Evolutionary conservation across 1,140 invertebrate species (phyloP), one percentile per base, ranked within the genome.

Genomic region (Sweltsa coloradensis): DNA sequence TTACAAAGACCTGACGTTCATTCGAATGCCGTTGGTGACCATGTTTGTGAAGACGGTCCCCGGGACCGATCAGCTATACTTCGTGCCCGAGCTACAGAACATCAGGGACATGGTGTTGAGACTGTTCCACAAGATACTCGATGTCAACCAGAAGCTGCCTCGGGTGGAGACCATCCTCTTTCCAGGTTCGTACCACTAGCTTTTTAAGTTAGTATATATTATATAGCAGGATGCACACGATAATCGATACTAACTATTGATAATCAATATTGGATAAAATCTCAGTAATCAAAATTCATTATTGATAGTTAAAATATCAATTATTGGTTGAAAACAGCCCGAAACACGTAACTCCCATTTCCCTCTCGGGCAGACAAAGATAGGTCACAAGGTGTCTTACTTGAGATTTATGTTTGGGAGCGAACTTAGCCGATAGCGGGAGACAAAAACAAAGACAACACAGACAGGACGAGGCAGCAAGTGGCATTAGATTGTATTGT

Each of bases 131-230:
- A 63, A 70, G 50, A 83, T 90, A 36, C 67, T 89, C 34, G 60
- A 70, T 3, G 78, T 84, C 1, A 79, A 78, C 41, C 59, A 70
- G 27, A 61, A 73, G 14, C 68, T 90, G 54, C 80, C 80, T 2
- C 72, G 76, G 46, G 73, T 93, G 1, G 85, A 93, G 55, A 76
- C 69, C 37, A 70, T 88, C n/a, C 70, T 90, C 60, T 87, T 88
- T 59, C 78, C 83, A 42, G 78, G 83, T 74, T 62, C 45, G 52
- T 36, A 4, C 3, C 11, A 13, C 25, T 16, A 6, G 36, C 7
- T 19, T 27, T 11, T 6, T 19, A 24, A 16, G 14, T 23, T 48
- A 6, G n/a, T 16, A 5, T 23, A 5, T 13, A n/a, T 7, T 6
- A n/a, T n/a, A n/a, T n/a, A 14, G 6, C 19, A 36, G 21, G 9